Evolutionary conservation across 2,888 invertebrate genomes (phyloP).

Genomic region (Molanna angustata): DNA sequence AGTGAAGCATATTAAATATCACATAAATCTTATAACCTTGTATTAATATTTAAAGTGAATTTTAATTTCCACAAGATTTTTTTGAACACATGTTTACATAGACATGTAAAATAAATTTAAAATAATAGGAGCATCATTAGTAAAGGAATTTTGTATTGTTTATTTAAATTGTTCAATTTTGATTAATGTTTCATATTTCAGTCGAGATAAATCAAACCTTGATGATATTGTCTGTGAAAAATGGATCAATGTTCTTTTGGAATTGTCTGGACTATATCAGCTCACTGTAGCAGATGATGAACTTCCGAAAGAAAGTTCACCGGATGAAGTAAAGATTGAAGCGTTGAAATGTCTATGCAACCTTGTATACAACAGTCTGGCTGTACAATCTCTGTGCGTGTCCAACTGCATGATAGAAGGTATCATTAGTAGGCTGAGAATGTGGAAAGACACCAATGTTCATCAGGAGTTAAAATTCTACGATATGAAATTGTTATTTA

Average conservation of each 20-base stretch:
- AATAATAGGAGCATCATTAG: no score
- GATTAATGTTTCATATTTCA: no score
- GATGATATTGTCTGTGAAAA: constrained; percentile 66
- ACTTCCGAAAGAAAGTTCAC: constrained; percentile 43
- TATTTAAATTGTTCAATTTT: no score
- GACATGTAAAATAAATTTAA: no score
- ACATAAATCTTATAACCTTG: no score
- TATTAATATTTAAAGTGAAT: no score
- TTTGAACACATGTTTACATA: no score
- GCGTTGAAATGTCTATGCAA: constrained; percentile 88
- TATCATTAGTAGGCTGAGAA: constrained; percentile 68
- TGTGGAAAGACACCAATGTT: constrained; percentile 62
- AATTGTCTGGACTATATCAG: constrained; percentile 61
- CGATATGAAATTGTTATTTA: constrained; percentile 85
- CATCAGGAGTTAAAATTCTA: constrained; percentile 76
- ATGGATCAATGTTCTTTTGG: constrained; percentile 65
- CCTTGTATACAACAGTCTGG: constrained; percentile 72
- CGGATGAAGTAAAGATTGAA: constrained; percentile 65
- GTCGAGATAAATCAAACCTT: constrained; percentile 75
- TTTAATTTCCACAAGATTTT: no score
- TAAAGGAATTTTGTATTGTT: no score
- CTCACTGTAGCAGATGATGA: constrained; percentile 41
- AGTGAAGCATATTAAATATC: no score
- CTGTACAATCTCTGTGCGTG: constrained; percentile 59
- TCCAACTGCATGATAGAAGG: constrained; percentile 65